phyloP scores from a whole-genome alignment of 2,113 vertebrate species.

The Lepidothrix coronata region DNA sequence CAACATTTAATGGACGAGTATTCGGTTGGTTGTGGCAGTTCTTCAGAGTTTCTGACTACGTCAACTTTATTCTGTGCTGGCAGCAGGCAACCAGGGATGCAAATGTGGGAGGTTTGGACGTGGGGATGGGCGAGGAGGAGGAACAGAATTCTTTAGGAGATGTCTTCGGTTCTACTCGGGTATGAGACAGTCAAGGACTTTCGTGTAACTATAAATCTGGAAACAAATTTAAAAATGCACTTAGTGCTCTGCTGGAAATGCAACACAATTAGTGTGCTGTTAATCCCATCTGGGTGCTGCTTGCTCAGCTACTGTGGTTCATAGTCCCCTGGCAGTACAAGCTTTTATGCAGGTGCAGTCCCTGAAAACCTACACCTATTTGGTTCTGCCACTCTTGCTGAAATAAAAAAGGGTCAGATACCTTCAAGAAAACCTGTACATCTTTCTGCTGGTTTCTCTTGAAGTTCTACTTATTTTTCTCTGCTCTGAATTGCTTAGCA shows the following conservation, averaged over 20 bases:
- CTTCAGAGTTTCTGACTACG: not conserved
- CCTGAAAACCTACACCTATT: not conserved
- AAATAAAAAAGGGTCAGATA: not conserved
- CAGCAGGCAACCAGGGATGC: not conserved
- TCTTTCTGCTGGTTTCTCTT: not conserved
- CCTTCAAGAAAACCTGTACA: not conserved
- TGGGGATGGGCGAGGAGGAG: not conserved
- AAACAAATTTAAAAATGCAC: not conserved
- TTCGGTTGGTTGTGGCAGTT: not conserved
- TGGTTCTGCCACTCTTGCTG: not conserved
- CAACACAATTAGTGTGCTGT: not conserved
- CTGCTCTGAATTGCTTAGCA: not conserved
- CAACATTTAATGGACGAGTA: not conserved
- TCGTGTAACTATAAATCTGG: not conserved
- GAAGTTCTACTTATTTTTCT: not conserved
- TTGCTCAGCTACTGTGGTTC: not conserved
- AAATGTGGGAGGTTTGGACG: not conserved
- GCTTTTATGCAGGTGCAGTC: not conserved
- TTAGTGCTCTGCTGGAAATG: not conserved
- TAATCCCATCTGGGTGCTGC: not conserved
- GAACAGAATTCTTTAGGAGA: not conserved
- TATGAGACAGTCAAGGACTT: not conserved
- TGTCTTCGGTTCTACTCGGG: not conserved
- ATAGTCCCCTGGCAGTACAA: not conserved
- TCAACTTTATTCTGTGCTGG: not conserved